Evolutionary conservation across 2,797 vertebrate species (phyloP).

Genomic region (Neoniphon sammara): DNA sequence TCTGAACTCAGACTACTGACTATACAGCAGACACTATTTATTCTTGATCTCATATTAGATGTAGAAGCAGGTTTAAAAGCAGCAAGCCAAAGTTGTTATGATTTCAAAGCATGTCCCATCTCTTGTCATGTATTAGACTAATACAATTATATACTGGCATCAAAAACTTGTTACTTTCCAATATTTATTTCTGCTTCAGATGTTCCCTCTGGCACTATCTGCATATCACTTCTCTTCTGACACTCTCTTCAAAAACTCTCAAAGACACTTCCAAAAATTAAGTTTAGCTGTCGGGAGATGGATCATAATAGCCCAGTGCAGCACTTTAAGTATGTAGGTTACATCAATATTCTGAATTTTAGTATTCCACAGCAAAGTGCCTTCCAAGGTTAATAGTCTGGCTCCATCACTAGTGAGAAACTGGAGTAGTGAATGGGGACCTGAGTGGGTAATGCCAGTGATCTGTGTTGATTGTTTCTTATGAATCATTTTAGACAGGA

Average conservation of each 20-base stretch:
- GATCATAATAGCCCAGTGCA: conserved; percentile 6
- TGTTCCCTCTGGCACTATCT: conserved; percentile 26
- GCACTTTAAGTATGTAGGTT: conserved; percentile 31
- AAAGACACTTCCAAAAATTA: conserved; percentile 33
- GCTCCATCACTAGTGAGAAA: conserved; percentile 32
- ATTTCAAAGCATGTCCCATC: conserved; percentile 29
- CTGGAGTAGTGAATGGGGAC: conserved; percentile 9
- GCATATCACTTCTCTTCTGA: conserved; percentile 32
- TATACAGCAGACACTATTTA: conserved; percentile 11
- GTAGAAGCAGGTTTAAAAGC: conserved; percentile 21
- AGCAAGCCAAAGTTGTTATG: background rate
- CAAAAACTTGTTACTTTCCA: conserved; percentile 39
- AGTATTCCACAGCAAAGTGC: conserved; percentile 23
- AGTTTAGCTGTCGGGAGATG: conserved; percentile 7
- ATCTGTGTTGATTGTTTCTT: conserved; percentile 36
- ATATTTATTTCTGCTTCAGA: conserved; percentile 24
- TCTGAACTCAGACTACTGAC: conserved; percentile 5
- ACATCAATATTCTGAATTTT: conserved; percentile 28
- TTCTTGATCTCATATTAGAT: conserved; percentile 16
- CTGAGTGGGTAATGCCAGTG: conserved; percentile 33
- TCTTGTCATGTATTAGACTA: conserved; percentile 14
- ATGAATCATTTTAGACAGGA: conserved; percentile 9
- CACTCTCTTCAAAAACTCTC: conserved; percentile 42
- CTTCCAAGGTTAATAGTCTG: conserved; percentile 38
- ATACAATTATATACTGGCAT: conserved; percentile 44